Evolutionary conservation across 2,888 invertebrate species (phyloP), one percentile per base, ranked within the genome.

Genomic region (Trachelus tabidus): DNA sequence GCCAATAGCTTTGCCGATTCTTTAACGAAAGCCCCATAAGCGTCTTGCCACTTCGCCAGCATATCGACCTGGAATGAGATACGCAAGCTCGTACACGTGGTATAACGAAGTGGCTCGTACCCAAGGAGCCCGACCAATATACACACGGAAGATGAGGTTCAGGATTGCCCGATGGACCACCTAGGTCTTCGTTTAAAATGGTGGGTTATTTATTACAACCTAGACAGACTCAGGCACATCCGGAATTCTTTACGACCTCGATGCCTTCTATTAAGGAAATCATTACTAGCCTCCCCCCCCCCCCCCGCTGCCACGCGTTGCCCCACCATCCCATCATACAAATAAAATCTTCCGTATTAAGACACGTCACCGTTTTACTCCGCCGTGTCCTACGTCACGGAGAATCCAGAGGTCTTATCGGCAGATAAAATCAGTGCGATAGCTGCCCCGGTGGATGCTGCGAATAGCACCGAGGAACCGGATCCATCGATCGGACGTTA

Each of bases 131-230:
- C 23, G 15, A 56, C 23, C 56, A 23, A 56, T 23, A 56, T 56
- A 15, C 56, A 15, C 40, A 9, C 56, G 23, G 56, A 56, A 23
- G 56, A 56, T 56, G 56, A 23, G 23, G 9, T 56, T 23, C 23
- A 3, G 56, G 56, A 56, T 56, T 56, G 56, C 23, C 23, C 56
- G 56, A 23, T 56, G 56, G 56, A 56, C 56, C 56, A 56, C 56
- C 56, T 56, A 56, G 56, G 56, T 56, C 56, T 80, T 76, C 56
- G 77, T 68, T 73, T 69, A 56, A 74, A 37, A 34, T 34, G 34
- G 34, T 56, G 68, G 77, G 80, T 80, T 75, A 80, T 79, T 81
- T 75, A 80, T 79, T 73, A 68, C 76, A 75, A 71, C 73, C 23
- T 69, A 35, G 23, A 30, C 30, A 9, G 33, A 23, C 74, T 35